These are phyloP conservation scores for Entomobrya proxima DNA, from an alignment of 2,888 invertebrate genomes.

Conservation along the genomic window DNA sequence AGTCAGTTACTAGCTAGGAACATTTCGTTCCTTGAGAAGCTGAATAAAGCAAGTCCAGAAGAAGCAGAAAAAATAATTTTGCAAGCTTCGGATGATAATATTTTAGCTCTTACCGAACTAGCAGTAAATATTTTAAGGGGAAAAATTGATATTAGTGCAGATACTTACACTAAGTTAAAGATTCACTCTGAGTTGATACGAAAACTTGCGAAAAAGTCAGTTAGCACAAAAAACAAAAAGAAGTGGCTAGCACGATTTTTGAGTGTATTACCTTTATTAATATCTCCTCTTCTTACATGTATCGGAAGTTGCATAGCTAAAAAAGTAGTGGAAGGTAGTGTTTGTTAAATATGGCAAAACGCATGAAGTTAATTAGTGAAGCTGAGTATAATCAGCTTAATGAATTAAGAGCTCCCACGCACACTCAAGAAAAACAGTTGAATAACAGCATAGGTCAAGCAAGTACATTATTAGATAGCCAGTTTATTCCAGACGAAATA, in stretches of 20 bases:
- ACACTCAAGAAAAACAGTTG: background rate
- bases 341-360: slow-evolving; percentile 61
- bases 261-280: slow-evolving; percentile 32
- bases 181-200: slow-evolving; percentile 3
- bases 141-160: background rate
- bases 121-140: slow-evolving; percentile 25
- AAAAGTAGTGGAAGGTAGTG: slow-evolving; percentile 15
- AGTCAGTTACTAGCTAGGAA: background rate
- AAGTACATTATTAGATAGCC: background rate
- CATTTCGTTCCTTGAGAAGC: background rate
- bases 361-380: slow-evolving; percentile 65
- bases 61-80: background rate
- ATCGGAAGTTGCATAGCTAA: slow-evolving; percentile 24
- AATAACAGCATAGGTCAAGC: background rate
- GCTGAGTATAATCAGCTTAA: slow-evolving; percentile 19
- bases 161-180: background rate
- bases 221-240: slow-evolving; percentile 21
- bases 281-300: slow-evolving; percentile 45
- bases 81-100: slow-evolving; percentile 41
- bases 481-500: slow-evolving; percentile 14
- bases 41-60: background rate
- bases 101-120: slow-evolving; percentile 41
- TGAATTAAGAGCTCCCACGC: background rate
- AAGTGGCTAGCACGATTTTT: slow-evolving; percentile 15
- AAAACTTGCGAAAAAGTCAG: slow-evolving; percentile 8